A percentile compares a stretch with the other conserved stretches of the same genome.
phyloP scores from a whole-genome alignment of 2,888 invertebrate genomes.

The Microchrysa polita region DNA sequence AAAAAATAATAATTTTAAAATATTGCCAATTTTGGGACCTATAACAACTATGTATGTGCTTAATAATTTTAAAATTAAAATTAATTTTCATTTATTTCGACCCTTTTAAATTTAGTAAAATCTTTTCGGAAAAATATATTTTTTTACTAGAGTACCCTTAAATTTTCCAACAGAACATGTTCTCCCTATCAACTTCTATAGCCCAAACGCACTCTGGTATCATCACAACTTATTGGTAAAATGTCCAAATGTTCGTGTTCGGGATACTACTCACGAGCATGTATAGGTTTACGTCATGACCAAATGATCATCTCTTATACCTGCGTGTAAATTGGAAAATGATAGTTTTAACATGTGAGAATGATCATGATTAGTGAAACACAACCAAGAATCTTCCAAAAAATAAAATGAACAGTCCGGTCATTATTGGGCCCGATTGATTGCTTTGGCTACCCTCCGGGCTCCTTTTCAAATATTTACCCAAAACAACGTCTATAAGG shows the following conservation, averaged over 20 bases:
- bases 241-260: neutral
- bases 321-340: constrained; percentile 50
- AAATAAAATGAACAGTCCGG: too few species aligned
- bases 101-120: too few species aligned
- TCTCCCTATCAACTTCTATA: neutral
- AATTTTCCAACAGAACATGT: neutral
- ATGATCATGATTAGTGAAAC: constrained; percentile 47
- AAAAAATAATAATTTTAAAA: too few species aligned
- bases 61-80: too few species aligned
- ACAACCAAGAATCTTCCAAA: too few species aligned
- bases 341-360: constrained; percentile 49
- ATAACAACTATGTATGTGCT: too few species aligned
- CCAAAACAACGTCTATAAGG: neutral
- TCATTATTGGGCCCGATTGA: too few species aligned
- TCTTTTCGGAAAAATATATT: too few species aligned
- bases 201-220: neutral
- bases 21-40: too few species aligned
- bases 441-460: neutral
- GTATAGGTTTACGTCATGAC: constrained; percentile 33
- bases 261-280: too few species aligned
- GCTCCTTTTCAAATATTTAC: neutral
- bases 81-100: too few species aligned
- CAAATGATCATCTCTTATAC: constrained; percentile 25
- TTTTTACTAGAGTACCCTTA: too few species aligned
- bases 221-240: neutral